A percentile compares a stretch with the other conserved stretches of the same genome.
phyloP scores from a whole-genome alignment of 2,113 vertebrate species.

The Pyxicephalus adspersus region DNA sequence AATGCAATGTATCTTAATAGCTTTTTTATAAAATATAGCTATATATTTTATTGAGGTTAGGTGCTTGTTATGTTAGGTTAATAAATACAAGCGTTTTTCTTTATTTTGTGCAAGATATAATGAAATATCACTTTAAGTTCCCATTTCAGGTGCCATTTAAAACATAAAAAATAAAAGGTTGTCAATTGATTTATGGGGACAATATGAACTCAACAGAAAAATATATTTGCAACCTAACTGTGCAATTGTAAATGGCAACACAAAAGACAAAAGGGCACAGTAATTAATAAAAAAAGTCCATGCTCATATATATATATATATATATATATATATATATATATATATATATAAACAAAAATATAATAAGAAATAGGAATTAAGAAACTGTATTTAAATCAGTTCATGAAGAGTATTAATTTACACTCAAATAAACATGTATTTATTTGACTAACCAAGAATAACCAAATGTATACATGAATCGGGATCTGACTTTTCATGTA shows the following conservation, averaged over 20 bases:
- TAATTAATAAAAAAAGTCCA: neutral
- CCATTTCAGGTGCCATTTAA: conserved; percentile 68
- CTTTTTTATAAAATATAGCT: too few species aligned
- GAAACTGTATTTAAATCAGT: conserved; percentile 14
- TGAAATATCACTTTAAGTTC: conserved; percentile 77
- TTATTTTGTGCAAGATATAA: conserved; percentile 78
- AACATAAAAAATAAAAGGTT: conserved; percentile 74
- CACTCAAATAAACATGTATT: neutral
- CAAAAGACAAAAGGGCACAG: conserved; percentile 49
- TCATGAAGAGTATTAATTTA: neutral
- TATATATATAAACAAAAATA: conserved; percentile 1
- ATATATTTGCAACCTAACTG: conserved; percentile 65
- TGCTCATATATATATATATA: too few species aligned
- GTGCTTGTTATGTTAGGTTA: conserved; percentile 65
- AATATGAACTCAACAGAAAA: conserved; percentile 66
- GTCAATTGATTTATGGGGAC: conserved; percentile 68
- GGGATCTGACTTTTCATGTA: too few species aligned
- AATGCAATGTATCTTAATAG: too few species aligned
- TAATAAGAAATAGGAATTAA: neutral
- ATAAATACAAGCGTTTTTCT: conserved; percentile 72
- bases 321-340: conserved; percentile 15
- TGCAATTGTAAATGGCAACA: conserved; percentile 57
- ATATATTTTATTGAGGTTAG: conserved; percentile 65
- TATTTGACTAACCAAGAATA: neutral
- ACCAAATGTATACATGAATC: too few species aligned